phyloP scores from a whole-genome alignment of 2,113 vertebrate genomes.

The Addax nasomaculatus region DNA sequence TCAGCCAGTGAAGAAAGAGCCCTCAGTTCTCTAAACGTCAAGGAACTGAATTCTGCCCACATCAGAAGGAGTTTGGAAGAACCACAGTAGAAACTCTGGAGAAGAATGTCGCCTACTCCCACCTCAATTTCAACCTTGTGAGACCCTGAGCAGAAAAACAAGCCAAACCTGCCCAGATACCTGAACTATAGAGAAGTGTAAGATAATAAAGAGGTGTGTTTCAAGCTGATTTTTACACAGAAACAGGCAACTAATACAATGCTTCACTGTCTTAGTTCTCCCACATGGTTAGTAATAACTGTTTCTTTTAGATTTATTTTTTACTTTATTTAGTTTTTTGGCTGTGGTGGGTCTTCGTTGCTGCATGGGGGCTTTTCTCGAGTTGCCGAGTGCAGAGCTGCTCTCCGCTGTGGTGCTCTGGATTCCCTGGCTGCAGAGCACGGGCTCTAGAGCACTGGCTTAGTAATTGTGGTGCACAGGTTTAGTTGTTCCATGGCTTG shows the following conservation, averaged over 20 bases:
- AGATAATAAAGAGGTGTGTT: background rate
- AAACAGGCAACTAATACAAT: background rate
- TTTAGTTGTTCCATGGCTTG: background rate
- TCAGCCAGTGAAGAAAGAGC: background rate
- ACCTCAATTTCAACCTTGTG: background rate
- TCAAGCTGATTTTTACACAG: background rate
- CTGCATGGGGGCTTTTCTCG: background rate
- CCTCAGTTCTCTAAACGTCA: background rate
- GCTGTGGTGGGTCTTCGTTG: background rate
- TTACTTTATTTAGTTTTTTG: background rate
- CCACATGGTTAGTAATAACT: background rate
- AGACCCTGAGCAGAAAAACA: background rate
- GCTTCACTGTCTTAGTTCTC: background rate
- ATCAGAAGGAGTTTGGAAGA: background rate
- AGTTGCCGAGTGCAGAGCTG: background rate
- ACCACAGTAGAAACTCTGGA: background rate
- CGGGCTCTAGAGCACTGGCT: background rate
- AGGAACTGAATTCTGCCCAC: background rate
- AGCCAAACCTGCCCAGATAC: background rate
- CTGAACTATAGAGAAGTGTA: background rate
- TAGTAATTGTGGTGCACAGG: background rate
- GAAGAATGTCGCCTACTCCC: background rate
- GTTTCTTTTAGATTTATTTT: background rate
- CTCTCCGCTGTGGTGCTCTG: accelerated
- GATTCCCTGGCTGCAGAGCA: background rate